These are phyloP conservation scores for Triplophysa bombifrons DNA, from an alignment of 2,797 vertebrate species.

Conservation along the genomic window DNA sequence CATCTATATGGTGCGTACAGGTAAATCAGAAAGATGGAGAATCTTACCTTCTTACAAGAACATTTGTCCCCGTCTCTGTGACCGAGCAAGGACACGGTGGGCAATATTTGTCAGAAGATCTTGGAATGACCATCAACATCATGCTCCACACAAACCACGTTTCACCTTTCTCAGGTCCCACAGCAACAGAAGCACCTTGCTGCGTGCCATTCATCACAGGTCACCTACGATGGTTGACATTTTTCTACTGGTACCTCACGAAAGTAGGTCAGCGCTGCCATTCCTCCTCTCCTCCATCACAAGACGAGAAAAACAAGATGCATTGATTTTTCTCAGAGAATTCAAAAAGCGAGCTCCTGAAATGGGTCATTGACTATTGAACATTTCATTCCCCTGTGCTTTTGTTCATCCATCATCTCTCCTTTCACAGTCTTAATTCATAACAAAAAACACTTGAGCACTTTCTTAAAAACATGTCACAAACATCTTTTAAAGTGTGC, in stretches of 20 bases:
- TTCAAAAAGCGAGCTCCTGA: conserved; percentile 7
- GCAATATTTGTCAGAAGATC: conserved; percentile 1
- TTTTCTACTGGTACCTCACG: conserved; percentile 16
- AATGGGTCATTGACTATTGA: conserved; percentile 37
- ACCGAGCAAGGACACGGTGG: neutral
- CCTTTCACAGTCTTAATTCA: conserved; percentile 5
- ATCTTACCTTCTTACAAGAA: neutral
- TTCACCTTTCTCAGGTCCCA: conserved; percentile 28
- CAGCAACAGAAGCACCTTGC: conserved; percentile 25
- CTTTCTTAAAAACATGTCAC: conserved; percentile 1
- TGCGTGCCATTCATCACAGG: conserved; percentile 38
- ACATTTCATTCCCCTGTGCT: conserved; percentile 2
- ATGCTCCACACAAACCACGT: neutral
- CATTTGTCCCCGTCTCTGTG: neutral
- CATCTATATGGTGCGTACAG: neutral
- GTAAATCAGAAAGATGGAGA: neutral
- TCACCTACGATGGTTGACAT: conserved; percentile 32
- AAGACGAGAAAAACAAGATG: neutral
- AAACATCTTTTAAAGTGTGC: neutral
- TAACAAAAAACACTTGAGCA: conserved; percentile 9
- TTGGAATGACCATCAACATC: conserved; percentile 11
- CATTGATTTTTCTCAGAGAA: conserved; percentile 27
- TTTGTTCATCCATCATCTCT: conserved; percentile 15
- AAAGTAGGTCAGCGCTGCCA: conserved; percentile 17
- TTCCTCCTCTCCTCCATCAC: conserved; percentile 34